Evolutionary conservation across 1,140 invertebrate genomes (phyloP).

Genomic region (Aphis gossypii): DNA sequence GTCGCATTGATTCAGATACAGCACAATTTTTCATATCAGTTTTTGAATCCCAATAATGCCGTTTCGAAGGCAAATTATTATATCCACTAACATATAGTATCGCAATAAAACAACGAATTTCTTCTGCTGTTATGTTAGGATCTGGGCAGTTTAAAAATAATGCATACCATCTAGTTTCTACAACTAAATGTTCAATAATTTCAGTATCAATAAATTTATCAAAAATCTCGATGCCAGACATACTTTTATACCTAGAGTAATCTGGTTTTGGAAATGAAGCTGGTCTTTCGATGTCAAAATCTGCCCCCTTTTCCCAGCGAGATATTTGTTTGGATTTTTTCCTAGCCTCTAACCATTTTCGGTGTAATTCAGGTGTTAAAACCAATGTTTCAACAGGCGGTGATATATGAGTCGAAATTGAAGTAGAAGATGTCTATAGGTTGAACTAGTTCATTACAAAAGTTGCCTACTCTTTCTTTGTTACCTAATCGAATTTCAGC

Average conservation of each 20-base stretch:
- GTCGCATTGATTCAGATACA: not conserved
- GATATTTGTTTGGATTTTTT: slow-evolving; percentile 9
- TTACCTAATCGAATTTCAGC: not conserved
- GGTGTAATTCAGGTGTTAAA: not conserved
- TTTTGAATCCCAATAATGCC: not conserved
- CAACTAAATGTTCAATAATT: slow-evolving; percentile 58
- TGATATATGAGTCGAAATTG: not conserved
- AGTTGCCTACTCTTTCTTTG: not conserved
- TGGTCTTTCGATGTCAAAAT: slow-evolving; percentile 1
- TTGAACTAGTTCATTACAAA: not conserved
- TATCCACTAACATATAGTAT: slow-evolving; percentile 63
- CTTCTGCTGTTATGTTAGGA: slow-evolving; percentile 40
- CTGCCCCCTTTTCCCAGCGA: not conserved
- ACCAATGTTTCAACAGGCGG: not conserved
- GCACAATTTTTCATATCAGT: slow-evolving; percentile 21
- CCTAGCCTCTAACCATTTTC: not conserved
- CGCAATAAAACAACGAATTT: slow-evolving; percentile 20
- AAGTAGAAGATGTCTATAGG: not conserved
- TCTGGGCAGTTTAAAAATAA: slow-evolving; percentile 35
- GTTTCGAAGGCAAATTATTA: slow-evolving; percentile 27
- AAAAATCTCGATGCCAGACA: slow-evolving; percentile 59
- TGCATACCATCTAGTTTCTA: slow-evolving; percentile 59
- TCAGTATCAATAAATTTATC: slow-evolving; percentile 60
- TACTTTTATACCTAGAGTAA: slow-evolving; percentile 19
- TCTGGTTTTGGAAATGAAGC: not conserved